phyloP scores from a whole-genome alignment of 2,888 invertebrate genomes.

The Volucella inanis region DNA sequence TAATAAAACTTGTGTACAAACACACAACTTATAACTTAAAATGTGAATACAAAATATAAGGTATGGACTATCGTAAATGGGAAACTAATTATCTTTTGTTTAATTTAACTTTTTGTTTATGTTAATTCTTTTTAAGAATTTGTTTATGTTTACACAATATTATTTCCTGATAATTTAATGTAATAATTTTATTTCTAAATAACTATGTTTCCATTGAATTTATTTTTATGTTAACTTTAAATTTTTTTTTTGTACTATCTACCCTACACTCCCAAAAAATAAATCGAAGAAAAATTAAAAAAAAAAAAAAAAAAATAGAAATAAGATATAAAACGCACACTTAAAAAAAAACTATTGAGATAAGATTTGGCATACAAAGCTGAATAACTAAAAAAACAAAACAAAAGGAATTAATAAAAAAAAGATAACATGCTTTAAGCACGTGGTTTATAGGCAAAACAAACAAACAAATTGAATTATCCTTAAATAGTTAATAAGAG shows the following conservation, averaged over 20 bases:
- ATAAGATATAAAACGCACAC: conserved; percentile 63
- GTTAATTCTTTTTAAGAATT: conserved; percentile 72
- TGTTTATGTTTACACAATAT: conserved; percentile 59
- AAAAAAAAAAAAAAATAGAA: conserved; percentile 42
- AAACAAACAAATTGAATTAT: conserved; percentile 75
- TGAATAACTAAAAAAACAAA: conserved; percentile 48
- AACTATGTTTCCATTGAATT: conserved; percentile 48
- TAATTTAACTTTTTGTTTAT: conserved; percentile 54
- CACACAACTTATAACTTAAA: conserved; percentile 54
- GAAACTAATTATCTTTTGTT: conserved; percentile 32
- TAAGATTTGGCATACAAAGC: conserved; percentile 63
- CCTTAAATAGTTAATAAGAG: conserved; percentile 54
- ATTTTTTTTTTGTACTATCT: conserved; percentile 11
- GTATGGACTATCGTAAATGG: conserved; percentile 26
- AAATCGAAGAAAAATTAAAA: conserved; percentile 7
- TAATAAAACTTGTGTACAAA: conserved; percentile 33
- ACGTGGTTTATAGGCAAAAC: conserved; percentile 58
- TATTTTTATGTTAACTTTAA: not conserved
- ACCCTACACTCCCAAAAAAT: not conserved
- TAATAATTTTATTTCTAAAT: conserved; percentile 55
- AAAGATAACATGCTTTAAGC: conserved; percentile 57
- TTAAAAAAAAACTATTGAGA: conserved; percentile 25
- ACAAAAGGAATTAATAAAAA: conserved; percentile 48
- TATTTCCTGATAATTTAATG: conserved; percentile 34
- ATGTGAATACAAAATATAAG: conserved; percentile 56